Evolutionary conservation across 2,797 vertebrate species (phyloP), one percentile per base, ranked within the genome.

Genomic region (Amphiprion clarkii): DNA sequence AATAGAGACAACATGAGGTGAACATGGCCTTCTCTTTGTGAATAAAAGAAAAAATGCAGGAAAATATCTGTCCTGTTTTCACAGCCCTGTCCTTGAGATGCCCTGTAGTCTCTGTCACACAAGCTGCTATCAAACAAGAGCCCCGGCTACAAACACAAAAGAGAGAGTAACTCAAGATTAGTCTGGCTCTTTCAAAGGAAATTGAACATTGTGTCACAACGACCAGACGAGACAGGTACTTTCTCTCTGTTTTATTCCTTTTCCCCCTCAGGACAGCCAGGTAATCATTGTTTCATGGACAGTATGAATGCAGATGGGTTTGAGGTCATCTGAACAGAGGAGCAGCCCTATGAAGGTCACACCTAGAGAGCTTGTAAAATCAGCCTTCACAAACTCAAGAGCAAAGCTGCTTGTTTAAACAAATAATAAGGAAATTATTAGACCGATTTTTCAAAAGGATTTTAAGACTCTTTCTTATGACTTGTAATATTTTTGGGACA

Each of bases 281-380:
- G 87, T 90, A 92, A 93, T 92, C 87, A 86, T 76, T 60, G 57
- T 81, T 69, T 67, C 78, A 54, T 60, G 83, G 81, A 75, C 42
- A 56, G 44, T 14, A 55, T 85, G 84, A 92, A 92, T 87, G 84
- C 85, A 84, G 81, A 90, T 86, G 67, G 71, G 55, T 23, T 46
- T 55, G 64, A 52, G 81, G 78, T 87, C 52, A 4, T 54, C 59
- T 57, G 55, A 63, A 62, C 40, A 55, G 65, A 52, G 16, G 17
- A 36, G 14, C 4, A 1, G 0, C 12, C 23, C 6, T 7, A 0
- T 78, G 57, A 66, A 75, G 74, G 76, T 81, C 72, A 67, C 57
- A 13, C 25, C 60, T 44, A 27, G 46, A 64, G 25, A n/a, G 57
- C 29, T 52, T 80, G 42, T 53, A 49, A 65, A 67, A 48, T 29